Conservation (phyloP, 2,113 vertebrate genomes). For the Nyctereutes procyonoides region DNA sequence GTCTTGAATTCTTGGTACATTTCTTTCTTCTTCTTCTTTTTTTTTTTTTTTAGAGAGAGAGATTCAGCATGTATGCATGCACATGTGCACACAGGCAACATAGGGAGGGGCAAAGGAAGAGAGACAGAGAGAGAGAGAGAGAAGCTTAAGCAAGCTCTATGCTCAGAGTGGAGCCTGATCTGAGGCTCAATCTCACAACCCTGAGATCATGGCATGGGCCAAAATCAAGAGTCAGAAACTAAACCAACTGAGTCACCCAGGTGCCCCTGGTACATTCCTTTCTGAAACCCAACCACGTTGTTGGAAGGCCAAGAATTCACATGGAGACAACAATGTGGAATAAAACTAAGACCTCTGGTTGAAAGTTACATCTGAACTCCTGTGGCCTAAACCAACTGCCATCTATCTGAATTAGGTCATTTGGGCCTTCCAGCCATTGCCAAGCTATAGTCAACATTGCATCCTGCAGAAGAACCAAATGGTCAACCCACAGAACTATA, state of each 20-base stretch:
- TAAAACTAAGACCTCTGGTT: not conserved
- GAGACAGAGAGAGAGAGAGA: not conserved
- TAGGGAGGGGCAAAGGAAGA: not conserved
- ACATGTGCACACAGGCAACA: not conserved
- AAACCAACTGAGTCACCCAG: not conserved
- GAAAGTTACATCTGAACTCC: not conserved
- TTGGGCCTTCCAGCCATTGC: not conserved
- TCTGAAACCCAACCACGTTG: not conserved
- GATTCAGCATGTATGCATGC: not conserved
- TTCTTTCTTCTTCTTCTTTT: not conserved
- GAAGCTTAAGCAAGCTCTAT: not conserved
- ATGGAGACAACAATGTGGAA: not conserved
- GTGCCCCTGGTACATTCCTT: not conserved
- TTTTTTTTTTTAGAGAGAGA: not conserved
- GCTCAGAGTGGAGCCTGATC: not conserved
- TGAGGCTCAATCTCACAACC: not conserved
- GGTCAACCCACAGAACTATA: not conserved
- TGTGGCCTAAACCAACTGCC: not conserved
- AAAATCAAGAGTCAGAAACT: not conserved
- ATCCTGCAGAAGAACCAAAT: not conserved
- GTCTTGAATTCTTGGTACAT: not conserved
- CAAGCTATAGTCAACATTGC: not conserved
- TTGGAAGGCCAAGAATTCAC: not conserved
- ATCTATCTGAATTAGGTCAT: not conserved
- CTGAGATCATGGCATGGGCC: not conserved